Evolutionary conservation across 2,888 invertebrate species (phyloP), one percentile per base, ranked within the genome.

Genomic region (Amiota minor): DNA sequence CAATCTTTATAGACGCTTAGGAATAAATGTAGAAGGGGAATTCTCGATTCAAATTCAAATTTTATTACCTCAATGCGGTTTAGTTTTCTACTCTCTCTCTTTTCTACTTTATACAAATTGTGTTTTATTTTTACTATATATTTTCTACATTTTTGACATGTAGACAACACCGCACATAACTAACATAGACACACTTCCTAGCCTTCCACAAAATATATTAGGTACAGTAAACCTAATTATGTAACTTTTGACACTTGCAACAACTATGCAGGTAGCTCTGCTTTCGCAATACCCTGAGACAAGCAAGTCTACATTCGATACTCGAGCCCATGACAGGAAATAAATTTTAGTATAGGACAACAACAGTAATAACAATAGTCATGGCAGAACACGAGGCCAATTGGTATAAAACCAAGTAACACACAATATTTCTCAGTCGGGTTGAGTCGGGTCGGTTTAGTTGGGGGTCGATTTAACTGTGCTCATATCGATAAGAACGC

Each of bases 181-280:
- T 35, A 35, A 35, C 35, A 35, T 35, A 35, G 35, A 35, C 35
- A 35, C 35, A 35, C 35, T 35, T 35, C 6, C 35, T 35, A 35
- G 35, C 2, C 35, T 35, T 35, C 35, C 6, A 35, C 2, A 6
- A 4, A 35, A 35, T 35, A 35, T 35, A 35, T n/a, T n/a, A n/a
- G n/a, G 35, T 35, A 35, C 35, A 75, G 18, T 61, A 76, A 77
- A 75, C 73, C 77, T 78, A 82, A 84, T 83, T 83, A 83, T 83
- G 85, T 86, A 85, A 83, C 72, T 84, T 77, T 79, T 79, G 80
- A 79, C 83, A 83, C 83, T 83, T 74, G 75, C 75, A 12, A 50
- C 12, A 62, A 47, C 8, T 11, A 78, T 81, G 79, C 83, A 85
- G 85, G 86, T 83, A 85, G 80, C 46, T 18, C 45, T 65, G 68